Conservation (phyloP, 2,113 vertebrate genomes). For the Sylvilagus bachmani region DNA sequence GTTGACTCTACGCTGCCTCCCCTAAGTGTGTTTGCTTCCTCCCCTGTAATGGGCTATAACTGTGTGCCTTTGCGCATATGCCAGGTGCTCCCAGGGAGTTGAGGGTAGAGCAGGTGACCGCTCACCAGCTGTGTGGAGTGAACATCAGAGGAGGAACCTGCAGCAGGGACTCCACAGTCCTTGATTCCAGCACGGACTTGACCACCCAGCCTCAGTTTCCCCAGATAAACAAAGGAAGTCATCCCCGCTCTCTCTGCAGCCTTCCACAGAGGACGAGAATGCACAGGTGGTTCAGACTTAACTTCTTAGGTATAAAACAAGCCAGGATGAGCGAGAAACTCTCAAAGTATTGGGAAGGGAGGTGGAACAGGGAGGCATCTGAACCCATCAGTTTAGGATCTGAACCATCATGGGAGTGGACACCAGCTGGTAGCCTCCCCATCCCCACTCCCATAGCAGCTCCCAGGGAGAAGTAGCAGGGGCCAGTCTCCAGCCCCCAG, state of each 20-base stretch:
- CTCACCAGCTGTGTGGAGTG: neutral
- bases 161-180: neutral
- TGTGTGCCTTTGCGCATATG: neutral
- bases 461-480: neutral
- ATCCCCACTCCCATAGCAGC: too few species aligned
- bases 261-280: neutral
- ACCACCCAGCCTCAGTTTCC: neutral
- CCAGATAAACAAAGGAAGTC: neutral
- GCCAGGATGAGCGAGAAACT: neutral
- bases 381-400: neutral
- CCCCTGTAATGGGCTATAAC: accelerated
- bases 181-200: neutral
- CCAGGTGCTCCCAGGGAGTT: accelerated
- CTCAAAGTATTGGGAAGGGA: neutral
- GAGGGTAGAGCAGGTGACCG: too few species aligned
- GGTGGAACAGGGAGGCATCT: accelerated
- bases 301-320: neutral
- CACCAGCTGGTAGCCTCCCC: neutral
- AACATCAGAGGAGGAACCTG: neutral
- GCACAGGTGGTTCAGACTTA: neutral
- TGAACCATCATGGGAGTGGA: neutral
- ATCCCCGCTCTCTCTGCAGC: neutral
- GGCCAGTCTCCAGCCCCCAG: neutral
- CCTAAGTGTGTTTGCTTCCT: neutral
- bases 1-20: neutral